A percentile compares a stretch with the other conserved stretches of the same genome.
phyloP scores from a whole-genome alignment of 2,113 vertebrate species.

The Nasalis larvatus region DNA sequence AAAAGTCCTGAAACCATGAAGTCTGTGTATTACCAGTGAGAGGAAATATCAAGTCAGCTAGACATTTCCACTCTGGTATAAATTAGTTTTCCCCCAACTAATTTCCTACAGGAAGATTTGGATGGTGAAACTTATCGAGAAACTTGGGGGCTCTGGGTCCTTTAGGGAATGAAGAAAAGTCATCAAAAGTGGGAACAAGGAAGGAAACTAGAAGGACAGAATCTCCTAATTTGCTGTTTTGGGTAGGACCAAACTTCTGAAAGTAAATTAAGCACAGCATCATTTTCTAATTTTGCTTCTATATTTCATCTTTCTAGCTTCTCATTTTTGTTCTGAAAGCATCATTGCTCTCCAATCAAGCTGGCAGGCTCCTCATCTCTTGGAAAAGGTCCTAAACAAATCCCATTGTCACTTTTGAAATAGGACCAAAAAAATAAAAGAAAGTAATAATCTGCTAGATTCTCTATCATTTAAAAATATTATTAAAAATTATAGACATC shows the following conservation, averaged over 20 bases:
- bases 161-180: neutral
- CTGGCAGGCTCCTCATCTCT: neutral
- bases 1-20: neutral
- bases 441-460: neutral
- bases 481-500: neutral
- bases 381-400: neutral
- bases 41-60: neutral
- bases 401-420: neutral
- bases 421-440: neutral
- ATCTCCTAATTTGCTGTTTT: neutral
- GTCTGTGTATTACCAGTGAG: neutral
- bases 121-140: neutral
- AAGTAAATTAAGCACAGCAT: slow-evolving; percentile 10
- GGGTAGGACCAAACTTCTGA: neutral
- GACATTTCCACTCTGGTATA: neutral
- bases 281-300: neutral
- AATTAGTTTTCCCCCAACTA: neutral
- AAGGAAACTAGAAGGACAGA: neutral
- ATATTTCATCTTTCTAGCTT: neutral
- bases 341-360: neutral
- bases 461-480: slow-evolving; percentile 18
- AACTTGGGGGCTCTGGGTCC: neutral
- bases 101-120: neutral
- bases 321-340: slow-evolving; percentile 21
- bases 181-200: neutral